Base-by-base conservation (phyloP, 2,888 invertebrate genomes). In the Onchidella celtica region DNA sequence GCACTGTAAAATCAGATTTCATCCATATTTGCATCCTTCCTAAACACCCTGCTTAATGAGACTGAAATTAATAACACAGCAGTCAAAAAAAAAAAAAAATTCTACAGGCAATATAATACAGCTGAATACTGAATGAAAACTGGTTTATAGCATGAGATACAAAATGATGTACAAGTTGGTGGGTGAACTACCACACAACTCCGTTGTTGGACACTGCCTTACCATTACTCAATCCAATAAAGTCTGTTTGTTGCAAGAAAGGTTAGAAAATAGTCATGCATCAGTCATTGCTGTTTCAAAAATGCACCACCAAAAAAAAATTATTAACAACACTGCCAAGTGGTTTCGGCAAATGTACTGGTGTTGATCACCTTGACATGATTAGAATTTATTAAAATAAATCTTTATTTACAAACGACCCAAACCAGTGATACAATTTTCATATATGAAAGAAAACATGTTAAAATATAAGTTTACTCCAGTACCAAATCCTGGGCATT, bases 161-260 rank as follows among this genome's bases (percentile, higher is more conserved):
- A 47, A 17, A 47, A 11, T 6, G 47, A 47, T 47, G 17, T 47
- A 47, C 47, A 47, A 47, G 47, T 47, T 47, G 47, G 9, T 47
- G 47, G 17, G 47, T 47, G 47, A 47, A 17, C 47, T 47, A 47
- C 17, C 9, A 17, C 47, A 47, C 47, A 47, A n/a, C n/a, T 47
- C 47, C 47, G 6, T 47, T 47, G 6, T 17, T 47, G 47, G 47
- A 47, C 47, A 47, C 17, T 14, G 24, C 70, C 77, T 78, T 77
- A 72, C 77, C 78, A 61, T 78, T 82, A 86, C 90, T 90, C 83
- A 91, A 85, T 89, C 91, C 91, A 79, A 88, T 88, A 85, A 90
- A 89, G 85, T 91, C 91, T 91, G 90, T 87, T 86, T 86, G 86
- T 85, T 84, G 87, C 79, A 70, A 55, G 57, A 63, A 2, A 72